These are phyloP conservation scores for Naso thynnoides DNA, from an alignment of 2,797 vertebrate species.

Conservation along the genomic window DNA sequence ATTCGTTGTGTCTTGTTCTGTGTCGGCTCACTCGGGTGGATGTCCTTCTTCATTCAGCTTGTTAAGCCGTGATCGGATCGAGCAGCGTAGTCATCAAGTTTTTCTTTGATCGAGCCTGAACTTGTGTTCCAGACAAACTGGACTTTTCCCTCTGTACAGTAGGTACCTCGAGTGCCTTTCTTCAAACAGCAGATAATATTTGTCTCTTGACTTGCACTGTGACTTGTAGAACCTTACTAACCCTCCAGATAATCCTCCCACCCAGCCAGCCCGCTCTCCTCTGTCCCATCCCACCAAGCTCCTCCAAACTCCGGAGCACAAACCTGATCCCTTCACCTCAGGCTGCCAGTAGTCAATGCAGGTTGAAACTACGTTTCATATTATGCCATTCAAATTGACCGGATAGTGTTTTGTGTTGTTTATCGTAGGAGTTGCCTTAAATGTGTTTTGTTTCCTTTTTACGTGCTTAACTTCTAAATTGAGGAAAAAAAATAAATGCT, in stretches of 20 bases:
- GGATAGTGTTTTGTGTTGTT: conserved; percentile 71
- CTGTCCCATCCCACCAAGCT: conserved; percentile 19
- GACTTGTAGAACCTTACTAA: conserved; percentile 75
- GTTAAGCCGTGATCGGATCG: conserved; percentile 16
- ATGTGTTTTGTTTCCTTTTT: conserved; percentile 70
- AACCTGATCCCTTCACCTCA: conserved; percentile 62
- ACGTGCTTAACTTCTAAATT: conserved; percentile 48
- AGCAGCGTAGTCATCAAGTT: conserved; percentile 44
- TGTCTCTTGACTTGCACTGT: conserved; percentile 85
- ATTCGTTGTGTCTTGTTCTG: conserved; percentile 33
- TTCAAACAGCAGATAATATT: conserved; percentile 82
- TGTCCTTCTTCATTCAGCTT: neutral
- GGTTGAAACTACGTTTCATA: conserved; percentile 63
- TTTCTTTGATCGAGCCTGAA: conserved; percentile 48
- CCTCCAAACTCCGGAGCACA: conserved; percentile 49
- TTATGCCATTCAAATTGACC: conserved; percentile 55
- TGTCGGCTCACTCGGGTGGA: conserved; percentile 31
- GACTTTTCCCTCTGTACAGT: conserved; percentile 74
- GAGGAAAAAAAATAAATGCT: neutral
- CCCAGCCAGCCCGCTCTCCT: neutral
- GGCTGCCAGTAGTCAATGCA: conserved; percentile 73
- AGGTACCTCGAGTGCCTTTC: conserved; percentile 86
- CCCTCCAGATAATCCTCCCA: conserved; percentile 38
- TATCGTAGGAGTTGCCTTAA: conserved; percentile 84
- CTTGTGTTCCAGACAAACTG: conserved; percentile 58